Base-by-base conservation (phyloP, 1,140 invertebrate species). In the Brachionus angularis region DNA sequence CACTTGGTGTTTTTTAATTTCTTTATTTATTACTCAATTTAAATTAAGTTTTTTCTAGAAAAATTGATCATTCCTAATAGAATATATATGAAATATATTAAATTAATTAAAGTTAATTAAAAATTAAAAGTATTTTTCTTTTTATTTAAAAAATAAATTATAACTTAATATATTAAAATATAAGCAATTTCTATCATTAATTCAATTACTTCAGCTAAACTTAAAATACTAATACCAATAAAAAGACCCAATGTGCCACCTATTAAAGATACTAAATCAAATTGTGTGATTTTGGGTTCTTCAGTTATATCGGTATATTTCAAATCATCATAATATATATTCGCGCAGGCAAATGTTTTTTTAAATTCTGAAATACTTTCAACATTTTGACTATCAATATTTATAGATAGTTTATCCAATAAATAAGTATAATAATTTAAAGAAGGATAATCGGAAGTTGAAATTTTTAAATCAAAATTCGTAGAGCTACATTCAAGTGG, bases 401-500 rank as follows among this genome's bases (percentile, higher is more conserved):
- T n/a, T n/a, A n/a, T n/a, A n/a, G n/a, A n/a, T n/a, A n/a, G n/a
- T n/a, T n/a, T n/a, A n/a, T n/a, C n/a, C n/a, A n/a, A n/a, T n/a
- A n/a, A n/a, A n/a, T n/a, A n/a, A n/a, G n/a, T n/a, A n/a, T n/a
- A 34, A 21, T 58, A 58, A 36, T 36, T 16, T 14, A 16, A 0
- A 8, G 16, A 42, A n/a, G 61, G 61, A 46, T 46, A 67, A 5
- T 18, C 0, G 14, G 36, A 23, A 1, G 31, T 27, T 10, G 61
- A 46, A 12, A 49, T 46, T 25, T 21, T 18, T 8, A 67, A 10
- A 27, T 47, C 29, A 29, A 23, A 67, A 2, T n/a, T 23, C 4
- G 29, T 46, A 10, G 36, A 67, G 14, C 46, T 31, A 16, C 61
- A 67, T 25, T 67, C 61, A 5, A n/a, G 25, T 18, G 61, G 61